Percentiles rank a stretch among this genome's conserved stretches.
These are phyloP conservation scores for cattle (Bos taurus) DNA, from an alignment of 2,113 vertebrate genomes.

Conservation along the genomic window DNA sequence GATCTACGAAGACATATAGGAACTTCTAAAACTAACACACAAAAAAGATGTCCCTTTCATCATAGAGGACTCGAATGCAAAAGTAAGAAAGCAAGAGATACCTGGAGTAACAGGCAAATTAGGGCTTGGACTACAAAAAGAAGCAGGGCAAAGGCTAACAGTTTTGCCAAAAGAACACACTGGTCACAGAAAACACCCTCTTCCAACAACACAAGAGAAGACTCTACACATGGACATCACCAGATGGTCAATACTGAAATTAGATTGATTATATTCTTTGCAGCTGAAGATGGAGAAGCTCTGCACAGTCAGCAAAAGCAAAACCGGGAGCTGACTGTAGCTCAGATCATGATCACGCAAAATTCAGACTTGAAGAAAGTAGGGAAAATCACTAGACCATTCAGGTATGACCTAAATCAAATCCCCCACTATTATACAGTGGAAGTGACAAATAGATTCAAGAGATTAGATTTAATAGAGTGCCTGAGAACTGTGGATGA, in stretches of 20 bases:
- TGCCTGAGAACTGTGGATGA: background rate
- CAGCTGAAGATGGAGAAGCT: background rate
- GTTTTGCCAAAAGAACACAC: background rate
- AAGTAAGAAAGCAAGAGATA: background rate
- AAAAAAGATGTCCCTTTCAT: background rate
- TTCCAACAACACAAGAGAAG: background rate
- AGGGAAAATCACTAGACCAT: background rate
- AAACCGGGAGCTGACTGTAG: background rate
- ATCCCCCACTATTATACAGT: background rate
- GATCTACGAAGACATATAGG: background rate
- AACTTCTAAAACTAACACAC: background rate
- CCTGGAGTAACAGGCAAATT: background rate
- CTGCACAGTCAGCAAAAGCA: background rate
- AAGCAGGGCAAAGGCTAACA: background rate
- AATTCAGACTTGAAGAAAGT: background rate
- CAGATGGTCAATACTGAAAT: background rate
- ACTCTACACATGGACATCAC: background rate
- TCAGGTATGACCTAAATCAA: background rate
- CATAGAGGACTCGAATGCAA: background rate
- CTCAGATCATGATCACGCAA: background rate
- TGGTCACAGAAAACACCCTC: background rate
- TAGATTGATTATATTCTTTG: background rate
- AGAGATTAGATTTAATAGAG: background rate
- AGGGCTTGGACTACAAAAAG: background rate
- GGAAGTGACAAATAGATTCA: background rate